Conservation (phyloP, 2,113 vertebrate genomes). For the Hippotragus niger region DNA sequence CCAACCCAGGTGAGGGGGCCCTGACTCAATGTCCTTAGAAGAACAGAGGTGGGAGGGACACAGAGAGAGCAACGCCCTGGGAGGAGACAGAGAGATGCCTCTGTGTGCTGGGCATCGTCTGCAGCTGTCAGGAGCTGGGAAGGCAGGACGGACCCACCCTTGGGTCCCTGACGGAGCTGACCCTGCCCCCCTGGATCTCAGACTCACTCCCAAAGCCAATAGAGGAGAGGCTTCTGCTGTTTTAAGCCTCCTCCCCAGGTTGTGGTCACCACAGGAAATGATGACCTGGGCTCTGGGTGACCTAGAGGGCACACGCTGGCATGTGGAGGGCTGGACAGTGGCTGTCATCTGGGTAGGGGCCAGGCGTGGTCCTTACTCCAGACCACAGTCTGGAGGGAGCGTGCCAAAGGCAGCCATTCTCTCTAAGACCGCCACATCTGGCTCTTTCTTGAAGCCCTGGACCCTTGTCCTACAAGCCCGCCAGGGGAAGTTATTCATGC, state of each 20-base stretch:
- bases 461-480: background rate
- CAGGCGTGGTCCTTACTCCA: rapidly evolving
- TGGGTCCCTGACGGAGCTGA: background rate
- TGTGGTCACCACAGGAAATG: background rate
- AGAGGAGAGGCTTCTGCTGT: background rate
- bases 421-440: background rate
- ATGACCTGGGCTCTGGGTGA: background rate
- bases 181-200: background rate
- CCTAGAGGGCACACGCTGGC: background rate
- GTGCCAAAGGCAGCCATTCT: background rate
- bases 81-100: rapidly evolving
- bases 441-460: background rate
- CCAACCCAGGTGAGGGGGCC: too few relatives aligned
- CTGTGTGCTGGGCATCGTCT: rapidly evolving
- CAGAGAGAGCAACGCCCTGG: background rate
- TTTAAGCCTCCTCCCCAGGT: background rate
- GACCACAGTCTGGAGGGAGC: too few relatives aligned
- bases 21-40: background rate
- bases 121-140: background rate
- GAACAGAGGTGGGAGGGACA: background rate
- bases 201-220: background rate
- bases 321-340: background rate
- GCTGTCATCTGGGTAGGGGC: background rate
- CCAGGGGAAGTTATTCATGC: background rate
- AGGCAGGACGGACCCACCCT: rapidly evolving